A percentile compares a stretch with the other conserved stretches of the same genome.
phyloP scores from a whole-genome alignment of 2,888 invertebrate species.

The Agrochola macilenta region DNA sequence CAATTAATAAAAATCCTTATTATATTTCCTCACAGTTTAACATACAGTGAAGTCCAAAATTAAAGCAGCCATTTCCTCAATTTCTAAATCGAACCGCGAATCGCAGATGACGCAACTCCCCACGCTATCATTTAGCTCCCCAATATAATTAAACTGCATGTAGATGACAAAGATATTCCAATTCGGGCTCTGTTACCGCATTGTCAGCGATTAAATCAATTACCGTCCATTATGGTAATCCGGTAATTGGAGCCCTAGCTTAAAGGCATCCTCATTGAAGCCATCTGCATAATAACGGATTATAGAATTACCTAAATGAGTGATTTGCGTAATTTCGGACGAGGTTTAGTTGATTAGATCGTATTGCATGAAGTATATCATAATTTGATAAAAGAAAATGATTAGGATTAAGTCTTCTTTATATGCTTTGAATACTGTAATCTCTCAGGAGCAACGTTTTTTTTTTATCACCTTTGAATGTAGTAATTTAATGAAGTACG shows the following conservation, averaged over 20 bases:
- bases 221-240: conserved; percentile 67
- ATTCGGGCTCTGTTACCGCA: conserved; percentile 50
- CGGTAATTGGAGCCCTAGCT: conserved; percentile 56
- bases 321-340: conserved; percentile 19
- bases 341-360: conserved; percentile 25
- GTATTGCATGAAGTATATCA: conserved; percentile 11
- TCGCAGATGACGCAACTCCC: not conserved
- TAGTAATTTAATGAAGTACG: too few relatives aligned
- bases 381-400: conserved; percentile 7
- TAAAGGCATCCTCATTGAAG: conserved; percentile 49
- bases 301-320: conserved; percentile 55
- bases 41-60: too few relatives aligned
- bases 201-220: conserved; percentile 67
- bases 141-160: conserved; percentile 53
- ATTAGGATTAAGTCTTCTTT: not conserved
- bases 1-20: too few relatives aligned
- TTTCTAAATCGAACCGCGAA: not conserved
- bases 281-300: conserved; percentile 63
- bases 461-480: too few relatives aligned
- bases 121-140: conserved; percentile 13
- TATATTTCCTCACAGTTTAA: too few relatives aligned
- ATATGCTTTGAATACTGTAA: conserved; percentile 12
- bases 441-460: not conserved
- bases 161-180: conserved; percentile 55
- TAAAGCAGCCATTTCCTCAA: not conserved